These are phyloP conservation scores for Lacanobia wlatinum DNA, from an alignment of 2,888 invertebrate genomes.

Conservation along the genomic window DNA sequence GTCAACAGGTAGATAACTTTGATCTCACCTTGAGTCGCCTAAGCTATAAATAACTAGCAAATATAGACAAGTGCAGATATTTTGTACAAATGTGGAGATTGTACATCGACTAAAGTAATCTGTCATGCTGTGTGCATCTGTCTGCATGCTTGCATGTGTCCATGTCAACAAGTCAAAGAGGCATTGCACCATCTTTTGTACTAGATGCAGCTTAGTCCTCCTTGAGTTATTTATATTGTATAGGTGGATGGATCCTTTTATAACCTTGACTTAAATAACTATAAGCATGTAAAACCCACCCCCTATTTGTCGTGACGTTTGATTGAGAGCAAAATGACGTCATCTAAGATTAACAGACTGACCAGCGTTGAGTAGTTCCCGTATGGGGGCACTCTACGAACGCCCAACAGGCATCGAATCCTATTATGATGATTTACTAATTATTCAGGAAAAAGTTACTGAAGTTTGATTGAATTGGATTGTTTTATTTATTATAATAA, in stretches of 20 bases:
- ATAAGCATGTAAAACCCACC: background rate
- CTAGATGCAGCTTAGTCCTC: background rate
- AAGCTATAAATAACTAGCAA: background rate
- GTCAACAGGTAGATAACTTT: background rate
- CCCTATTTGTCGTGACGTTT: slow-evolving; percentile 1
- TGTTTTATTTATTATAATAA: no score
- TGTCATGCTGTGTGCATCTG: background rate
- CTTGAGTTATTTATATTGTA: background rate
- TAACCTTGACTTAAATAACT: background rate
- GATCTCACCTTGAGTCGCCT: background rate
- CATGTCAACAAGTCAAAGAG: slow-evolving; percentile 11
- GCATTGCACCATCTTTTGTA: slow-evolving; percentile 1
- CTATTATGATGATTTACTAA: background rate
- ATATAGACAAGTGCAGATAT: slow-evolving; percentile 4
- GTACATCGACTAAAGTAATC: background rate
- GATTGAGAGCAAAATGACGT: slow-evolving; percentile 18
- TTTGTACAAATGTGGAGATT: slow-evolving; percentile 12
- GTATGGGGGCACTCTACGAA: background rate
- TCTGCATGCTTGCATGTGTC: no score
- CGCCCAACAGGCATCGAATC: background rate
- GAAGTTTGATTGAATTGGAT: background rate
- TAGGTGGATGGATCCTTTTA: background rate
- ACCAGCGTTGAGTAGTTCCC: background rate
- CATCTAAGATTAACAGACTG: slow-evolving; percentile 14
- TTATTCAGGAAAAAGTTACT: background rate